These are phyloP conservation scores for Xylota segnis DNA, from an alignment of 2,888 invertebrate species.

Conservation along the genomic window DNA sequence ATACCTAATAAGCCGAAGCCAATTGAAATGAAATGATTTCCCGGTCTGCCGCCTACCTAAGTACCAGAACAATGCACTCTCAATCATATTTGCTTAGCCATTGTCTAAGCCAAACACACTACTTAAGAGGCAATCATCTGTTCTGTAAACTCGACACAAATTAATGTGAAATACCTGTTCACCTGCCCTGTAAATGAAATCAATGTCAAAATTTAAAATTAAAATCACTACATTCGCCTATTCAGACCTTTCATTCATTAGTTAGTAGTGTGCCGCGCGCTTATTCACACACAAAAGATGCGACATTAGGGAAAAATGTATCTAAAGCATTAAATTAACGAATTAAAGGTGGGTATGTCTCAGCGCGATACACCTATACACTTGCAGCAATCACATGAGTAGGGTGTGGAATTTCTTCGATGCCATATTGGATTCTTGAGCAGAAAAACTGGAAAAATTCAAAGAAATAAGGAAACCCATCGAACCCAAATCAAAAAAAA, in stretches of 20 bases:
- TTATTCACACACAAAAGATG: constrained; percentile 39
- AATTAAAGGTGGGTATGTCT: constrained; percentile 53
- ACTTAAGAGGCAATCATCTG: constrained; percentile 13
- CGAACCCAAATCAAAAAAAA: constrained; percentile 20
- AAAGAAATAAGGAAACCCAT: constrained; percentile 67
- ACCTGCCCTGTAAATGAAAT: neutral
- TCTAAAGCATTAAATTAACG: constrained; percentile 64
- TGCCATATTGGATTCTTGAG: constrained; percentile 70
- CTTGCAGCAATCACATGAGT: constrained; percentile 49
- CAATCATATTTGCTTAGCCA: neutral
- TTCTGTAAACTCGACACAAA: neutral
- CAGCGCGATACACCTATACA: constrained; percentile 28
- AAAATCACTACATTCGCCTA: constrained; percentile 32
- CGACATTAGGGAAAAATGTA: constrained; percentile 46
- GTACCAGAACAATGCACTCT: constrained; percentile 1
- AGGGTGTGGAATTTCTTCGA: constrained; percentile 64
- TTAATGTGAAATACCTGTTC: constrained; percentile 34
- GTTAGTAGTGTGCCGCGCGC: constrained; percentile 18
- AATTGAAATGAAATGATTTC: neutral
- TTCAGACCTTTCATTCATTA: constrained; percentile 30
- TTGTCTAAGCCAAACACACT: constrained; percentile 20
- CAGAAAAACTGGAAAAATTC: constrained; percentile 70
- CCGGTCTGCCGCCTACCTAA: constrained; percentile 6
- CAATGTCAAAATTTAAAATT: constrained; percentile 27
- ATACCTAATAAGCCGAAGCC: neutral